A percentile compares a stretch with the other conserved stretches of the same genome.
Conservation (phyloP, 1,140 invertebrate genomes). For the Homalodisca vitripennis region DNA sequence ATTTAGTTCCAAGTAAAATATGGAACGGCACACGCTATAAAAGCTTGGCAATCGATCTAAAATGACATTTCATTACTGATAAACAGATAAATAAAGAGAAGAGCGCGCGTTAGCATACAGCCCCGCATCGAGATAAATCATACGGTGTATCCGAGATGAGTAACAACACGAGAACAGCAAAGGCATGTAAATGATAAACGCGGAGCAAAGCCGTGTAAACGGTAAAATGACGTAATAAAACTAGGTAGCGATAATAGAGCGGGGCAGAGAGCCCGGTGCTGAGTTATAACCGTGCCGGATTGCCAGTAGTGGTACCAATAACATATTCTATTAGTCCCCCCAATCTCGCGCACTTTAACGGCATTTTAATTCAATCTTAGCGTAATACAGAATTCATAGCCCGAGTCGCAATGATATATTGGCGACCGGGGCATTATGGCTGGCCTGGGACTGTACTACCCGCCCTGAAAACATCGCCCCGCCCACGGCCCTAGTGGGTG, state of each 20-base stretch:
- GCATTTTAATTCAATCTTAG: constrained; percentile 40
- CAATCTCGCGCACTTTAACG: constrained; percentile 36
- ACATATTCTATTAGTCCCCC: constrained; percentile 35
- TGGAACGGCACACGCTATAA: too few relatives aligned
- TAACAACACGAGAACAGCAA: background rate
- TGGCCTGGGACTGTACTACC: constrained; percentile 29
- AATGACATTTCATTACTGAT: background rate
- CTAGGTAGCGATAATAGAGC: background rate
- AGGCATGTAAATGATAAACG: constrained; percentile 5
- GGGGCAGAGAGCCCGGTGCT: background rate
- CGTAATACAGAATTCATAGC: constrained; percentile 39
- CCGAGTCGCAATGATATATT: constrained; percentile 38
- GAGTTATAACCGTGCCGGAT: too few relatives aligned
- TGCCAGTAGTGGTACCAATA: constrained; percentile 31
- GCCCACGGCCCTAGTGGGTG: too few relatives aligned
- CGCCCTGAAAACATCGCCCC: constrained; percentile 28
- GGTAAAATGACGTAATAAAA: constrained; percentile 8
- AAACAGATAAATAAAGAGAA: background rate
- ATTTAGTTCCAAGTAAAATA: too few relatives aligned
- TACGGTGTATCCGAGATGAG: background rate
- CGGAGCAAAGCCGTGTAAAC: background rate
- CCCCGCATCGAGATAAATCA: background rate
- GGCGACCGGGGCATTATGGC: constrained; percentile 35
- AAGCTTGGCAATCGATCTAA: too few relatives aligned
- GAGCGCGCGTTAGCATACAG: background rate